Base-by-base conservation (phyloP, 2,113 vertebrate genomes). In the Hystrix brachyura region DNA sequence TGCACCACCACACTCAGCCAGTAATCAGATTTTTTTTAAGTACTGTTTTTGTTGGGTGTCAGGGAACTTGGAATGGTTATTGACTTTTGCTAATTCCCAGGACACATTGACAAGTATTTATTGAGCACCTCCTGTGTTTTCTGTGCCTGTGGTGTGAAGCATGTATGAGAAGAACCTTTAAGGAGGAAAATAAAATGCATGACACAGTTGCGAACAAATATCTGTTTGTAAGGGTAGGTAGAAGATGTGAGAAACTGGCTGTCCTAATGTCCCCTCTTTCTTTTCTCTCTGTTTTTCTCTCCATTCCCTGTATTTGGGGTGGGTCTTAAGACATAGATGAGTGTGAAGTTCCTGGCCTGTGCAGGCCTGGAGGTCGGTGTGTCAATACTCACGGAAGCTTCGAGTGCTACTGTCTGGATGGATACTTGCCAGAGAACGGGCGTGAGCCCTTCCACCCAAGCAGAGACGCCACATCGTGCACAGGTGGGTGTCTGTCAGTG, bases 301-400 rank as follows among this genome's bases (percentile, higher is more conserved):
- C 8, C 48, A 51, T 72, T 83, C 78, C 59, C 83, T 43, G 2
- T 46, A 0, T 86, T 64, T 34, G 97, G 95, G 19, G 9, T 97
- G 86, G 60, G 60, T 93, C 96, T 98, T 29, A 95, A 99, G 99
- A 99, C 96, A 86, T 99, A 34, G 97, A 99, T 69, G 99, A 99
- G 95, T 99, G 99, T 97, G 93, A 97, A 43, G 93, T 98, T 7
- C 60, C 98, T 74, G 98, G 98, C 1, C 71, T 98, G 27, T 99
- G 99, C 97, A 98, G 99, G 95, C 98, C 1, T 18, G 99, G 99
- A 69, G 99, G 98, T 59, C 97, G 78, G 21, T 99, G 99, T 23
- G 95, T 97, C 83, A 99, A 99, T 96, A 98, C 99, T 23, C 97
- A 96, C 0, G 99, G 99, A 38, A 99, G 98, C 91, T 99, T 99